Base-by-base conservation (phyloP, 2,797 vertebrate species). In the Sebastes kiyomatsui region DNA sequence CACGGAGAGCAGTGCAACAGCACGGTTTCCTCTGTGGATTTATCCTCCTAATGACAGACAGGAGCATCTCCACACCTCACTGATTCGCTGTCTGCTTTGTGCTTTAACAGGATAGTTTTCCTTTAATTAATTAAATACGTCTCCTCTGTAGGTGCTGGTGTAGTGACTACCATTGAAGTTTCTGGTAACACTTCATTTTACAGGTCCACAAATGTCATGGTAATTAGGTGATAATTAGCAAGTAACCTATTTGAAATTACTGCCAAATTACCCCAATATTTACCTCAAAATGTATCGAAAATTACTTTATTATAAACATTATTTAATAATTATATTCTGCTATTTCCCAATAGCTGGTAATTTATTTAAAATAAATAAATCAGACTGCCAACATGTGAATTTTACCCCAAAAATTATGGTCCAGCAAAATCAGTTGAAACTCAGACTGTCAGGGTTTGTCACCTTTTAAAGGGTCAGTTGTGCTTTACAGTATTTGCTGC, bases 401-500 rank as follows among this genome's bases (percentile, higher is more conserved):
- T 28, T 33, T 62, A 14, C 59, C 27, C 14, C 16, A 32, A 25
- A 32, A 27, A 38, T 14, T 80, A n/a, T 28, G 18, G 4, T 61
- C 35, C 64, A 73, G 70, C 62, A 38, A 69, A 27, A 10, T 32
- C 30, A 7, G 16, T 49, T 38, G 2, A 60, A 27, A n/a, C 42
- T 54, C n/a, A 9, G n/a, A 33, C 11, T 5, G 4, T 55, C 25
- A 64, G 59, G 30, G 38, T 72, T 56, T 68, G 11, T 58, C 18
- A 25, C 3, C 7, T 33, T 58, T 59, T 23, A 27, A 46, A 38
- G 75, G 55, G 42, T 87, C 64, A 72, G 67, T 49, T 49, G 4
- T 28, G 56, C 20, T 86, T 11, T 42, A 3, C 22, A 70, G 27
- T 52, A 33, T 88, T 82, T 75, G 20, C 83, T 84, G 65, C 67